A percentile compares a stretch with the other conserved stretches of the same genome.
phyloP scores from a whole-genome alignment of 2,888 invertebrate species.

The Globia sparganii region DNA sequence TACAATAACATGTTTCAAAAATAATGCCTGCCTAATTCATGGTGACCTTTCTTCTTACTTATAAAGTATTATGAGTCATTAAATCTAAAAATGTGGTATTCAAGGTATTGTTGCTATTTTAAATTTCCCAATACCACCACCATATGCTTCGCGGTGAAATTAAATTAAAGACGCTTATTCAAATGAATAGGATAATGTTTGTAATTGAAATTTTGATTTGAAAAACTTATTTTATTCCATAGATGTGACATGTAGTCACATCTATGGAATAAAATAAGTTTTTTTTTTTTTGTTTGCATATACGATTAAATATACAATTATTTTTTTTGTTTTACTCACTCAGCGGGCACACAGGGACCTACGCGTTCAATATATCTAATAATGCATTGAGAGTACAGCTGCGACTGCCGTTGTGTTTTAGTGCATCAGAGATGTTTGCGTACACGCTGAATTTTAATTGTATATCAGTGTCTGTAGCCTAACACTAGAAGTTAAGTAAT shows the following conservation, averaged over 20 bases:
- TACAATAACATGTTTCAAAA: not conserved
- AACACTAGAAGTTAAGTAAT: no score
- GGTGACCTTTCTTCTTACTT: slow-evolving; percentile 43
- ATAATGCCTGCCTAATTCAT: slow-evolving; percentile 2
- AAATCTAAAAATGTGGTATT: slow-evolving; percentile 42
- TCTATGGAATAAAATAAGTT: not conserved
- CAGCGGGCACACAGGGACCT: no score
- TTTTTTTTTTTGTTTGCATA: not conserved
- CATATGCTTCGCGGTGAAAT: slow-evolving; percentile 15
- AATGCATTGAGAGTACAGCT: no score
- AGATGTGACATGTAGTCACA: no score
- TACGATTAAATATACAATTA: no score
- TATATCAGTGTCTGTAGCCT: no score
- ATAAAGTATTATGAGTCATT: slow-evolving; percentile 37
- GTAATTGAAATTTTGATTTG: not conserved
- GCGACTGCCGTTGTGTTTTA: no score
- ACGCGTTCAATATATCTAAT: no score
- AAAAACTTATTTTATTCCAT: no score
- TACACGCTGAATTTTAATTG: no score
- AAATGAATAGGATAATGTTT: not conserved
- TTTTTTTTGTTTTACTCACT: no score
- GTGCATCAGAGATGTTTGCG: no score
- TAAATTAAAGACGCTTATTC: slow-evolving; percentile 18
- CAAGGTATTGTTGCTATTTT: slow-evolving; percentile 51
- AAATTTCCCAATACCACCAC: slow-evolving; percentile 42